phyloP scores from a whole-genome alignment of 2,888 invertebrate species.

The Agrotis exclamationis region DNA sequence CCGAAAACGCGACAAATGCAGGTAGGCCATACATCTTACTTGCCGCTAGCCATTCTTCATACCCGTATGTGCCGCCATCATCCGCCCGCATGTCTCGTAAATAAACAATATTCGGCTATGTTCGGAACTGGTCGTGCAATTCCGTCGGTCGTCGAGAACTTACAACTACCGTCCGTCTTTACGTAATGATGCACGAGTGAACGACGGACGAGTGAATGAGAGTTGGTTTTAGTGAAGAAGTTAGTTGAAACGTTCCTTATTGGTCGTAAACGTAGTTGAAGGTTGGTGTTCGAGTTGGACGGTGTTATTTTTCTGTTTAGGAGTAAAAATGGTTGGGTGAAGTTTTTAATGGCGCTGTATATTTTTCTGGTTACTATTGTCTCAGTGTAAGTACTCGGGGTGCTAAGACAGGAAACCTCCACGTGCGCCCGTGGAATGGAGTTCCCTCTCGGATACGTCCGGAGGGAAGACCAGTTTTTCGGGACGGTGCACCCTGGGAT shows the following conservation, averaged over 20 bases:
- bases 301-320: constrained; percentile 22
- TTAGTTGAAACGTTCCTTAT: constrained; percentile 40
- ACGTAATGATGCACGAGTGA: constrained; percentile 58
- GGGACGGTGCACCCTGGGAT: too few relatives aligned
- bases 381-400: too few relatives aligned
- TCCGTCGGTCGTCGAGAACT: constrained; percentile 45
- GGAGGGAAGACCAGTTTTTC: too few relatives aligned
- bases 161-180: constrained; percentile 49
- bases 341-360: background rate
- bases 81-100: constrained; percentile 48
- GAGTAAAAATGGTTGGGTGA: background rate
- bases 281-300: constrained; percentile 15
- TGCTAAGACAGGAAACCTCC: too few relatives aligned
- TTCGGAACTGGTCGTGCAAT: constrained; percentile 36
- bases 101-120: constrained; percentile 49
- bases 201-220: constrained; percentile 23
- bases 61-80: constrained; percentile 14
- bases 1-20: constrained; percentile 17
- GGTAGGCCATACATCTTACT: constrained; percentile 20
- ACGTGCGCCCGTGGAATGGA: too few relatives aligned
- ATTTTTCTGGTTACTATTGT: too few relatives aligned
- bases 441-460: too few relatives aligned
- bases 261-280: constrained; percentile 34
- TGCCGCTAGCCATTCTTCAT: constrained; percentile 24
- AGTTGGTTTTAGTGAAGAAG: constrained; percentile 31